Evolutionary conservation across 1,140 invertebrate species (phyloP), one percentile per base, ranked within the genome.

Genomic region (Anoplolepis gracilipes): DNA sequence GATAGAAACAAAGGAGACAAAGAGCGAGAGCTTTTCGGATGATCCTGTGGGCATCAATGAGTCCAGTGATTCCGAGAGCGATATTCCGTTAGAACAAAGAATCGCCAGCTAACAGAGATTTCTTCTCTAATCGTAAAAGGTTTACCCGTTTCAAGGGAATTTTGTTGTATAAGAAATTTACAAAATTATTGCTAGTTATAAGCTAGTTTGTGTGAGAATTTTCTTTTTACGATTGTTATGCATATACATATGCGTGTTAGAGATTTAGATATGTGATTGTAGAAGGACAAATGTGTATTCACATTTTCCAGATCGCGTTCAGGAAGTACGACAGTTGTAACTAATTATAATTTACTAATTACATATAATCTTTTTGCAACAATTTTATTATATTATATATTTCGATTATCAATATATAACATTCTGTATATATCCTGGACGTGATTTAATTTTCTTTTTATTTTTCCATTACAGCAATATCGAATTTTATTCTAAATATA

Each of bases 21-120:
- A 79, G 33, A 85, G 25, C 61, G 65, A 70, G 19, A 70, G 77
- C 19, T 86, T 67, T 28, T 75, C 82, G 28, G 84, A 88, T 2
- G 89, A 90, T n/a, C 36, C 25, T 16, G 49, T 0, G 1, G n/a
- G n/a, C 49, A 65, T 6, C 19, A 86, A 82, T 19, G 81, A 89
- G 22, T 91, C 87, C 2, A 92, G 91, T 57, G 91, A 92, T 77
- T 91, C 89, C 16, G 90, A 92, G 22, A 92, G 90, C 69, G 90
- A 92, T 88, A 73, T 91, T 61, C 91, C 91, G 2, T 73, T 92
- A 0, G 70, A 90, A 10, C 85, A 87, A 86, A 88, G 89, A n/a
- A 64, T 92, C 1, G 33, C 67, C 25, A 92, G 90, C 82, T 92
- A 90, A 88, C 85, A 78, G 77, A 82, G 42, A 65, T 87, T 73